Evolutionary conservation across 2,113 vertebrate species (phyloP), one percentile per base, ranked within the genome.

Genomic region (Turnix velox): DNA sequence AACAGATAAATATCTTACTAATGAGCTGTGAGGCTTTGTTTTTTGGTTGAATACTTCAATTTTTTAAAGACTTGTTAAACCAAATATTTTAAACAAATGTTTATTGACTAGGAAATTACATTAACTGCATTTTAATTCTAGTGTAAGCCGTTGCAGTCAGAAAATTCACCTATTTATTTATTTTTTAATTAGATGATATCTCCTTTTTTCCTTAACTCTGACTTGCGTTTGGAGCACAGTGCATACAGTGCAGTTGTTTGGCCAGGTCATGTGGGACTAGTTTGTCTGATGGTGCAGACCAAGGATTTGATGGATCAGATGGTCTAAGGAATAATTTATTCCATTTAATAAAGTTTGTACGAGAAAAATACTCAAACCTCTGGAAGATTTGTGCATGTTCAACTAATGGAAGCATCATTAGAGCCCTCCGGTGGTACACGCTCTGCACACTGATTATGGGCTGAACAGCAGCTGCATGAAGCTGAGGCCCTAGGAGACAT

Each of bases 391-490:
- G 0, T 33, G 48, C 23, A 5, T 13, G 4, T 66, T 77, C 24
- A 69, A 20, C 19, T 45, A 49, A 16, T 3, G 2, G 12, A 75
- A 43, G 51, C 54, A 14, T 15, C 35, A 49, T 30, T 7, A 18
- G 6, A 59, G 22, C 52, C 24, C 51, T 51, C 51, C 24, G 37
- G 67, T 55, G 48, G 48, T 67, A 14, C 3, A 2, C 42, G 59
- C 59, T 49, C 43, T 31, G 35, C 46, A 22, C 0, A 2, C 61
- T 58, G 3, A 18, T 77, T 49, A 33, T 0, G 0, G 46, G 24
- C 43, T 58, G 51, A 77, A 25, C 9, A 78, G 78, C 61, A 78
- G 55, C 51, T 71, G 61, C 65, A 55, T 37, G 28, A 30, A 80
- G 37, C 80, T 76, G 28, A 19, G 42, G 39, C 35, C 52, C 62